These are phyloP conservation scores for Nudaria mundana DNA, from an alignment of 2,888 invertebrate species.

Conservation along the genomic window DNA sequence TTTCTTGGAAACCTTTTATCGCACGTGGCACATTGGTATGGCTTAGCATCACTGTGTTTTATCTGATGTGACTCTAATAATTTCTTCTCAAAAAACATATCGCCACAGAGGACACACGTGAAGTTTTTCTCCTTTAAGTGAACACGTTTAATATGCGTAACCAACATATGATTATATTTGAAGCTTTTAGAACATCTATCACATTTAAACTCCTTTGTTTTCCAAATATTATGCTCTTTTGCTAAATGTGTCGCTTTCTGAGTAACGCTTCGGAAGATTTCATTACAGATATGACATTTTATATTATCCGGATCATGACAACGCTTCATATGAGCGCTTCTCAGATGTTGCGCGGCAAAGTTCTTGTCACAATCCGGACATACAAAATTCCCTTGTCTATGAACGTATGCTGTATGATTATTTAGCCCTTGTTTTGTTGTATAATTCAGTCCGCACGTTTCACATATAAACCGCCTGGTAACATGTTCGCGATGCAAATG, in stretches of 20 bases:
- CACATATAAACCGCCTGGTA: slow-evolving; percentile 11
- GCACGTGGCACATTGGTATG: slow-evolving; percentile 23
- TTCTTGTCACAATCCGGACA: slow-evolving; percentile 16
- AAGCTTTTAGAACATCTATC: slow-evolving; percentile 11
- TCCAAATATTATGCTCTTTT: slow-evolving; percentile 10
- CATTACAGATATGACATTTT: slow-evolving; percentile 16
- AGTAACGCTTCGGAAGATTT: slow-evolving; percentile 10
- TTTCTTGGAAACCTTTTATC: slow-evolving; percentile 25
- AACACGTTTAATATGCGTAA: slow-evolving; percentile 31
- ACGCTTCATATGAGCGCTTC: slow-evolving; percentile 9
- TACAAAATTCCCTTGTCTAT: slow-evolving; percentile 7
- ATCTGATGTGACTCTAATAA: slow-evolving; percentile 37
- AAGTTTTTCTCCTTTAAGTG: slow-evolving; percentile 45
- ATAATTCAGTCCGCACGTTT: slow-evolving; percentile 15
- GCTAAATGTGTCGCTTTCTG: slow-evolving; percentile 18
- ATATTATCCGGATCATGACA: slow-evolving; percentile 9
- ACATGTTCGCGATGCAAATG: slow-evolving; percentile 20
- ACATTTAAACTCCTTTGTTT: slow-evolving; percentile 16
- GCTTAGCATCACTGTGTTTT: slow-evolving; percentile 23
- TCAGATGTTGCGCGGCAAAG: slow-evolving; percentile 4
- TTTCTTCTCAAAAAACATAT: slow-evolving; percentile 32
- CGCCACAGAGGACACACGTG: slow-evolving; percentile 42
- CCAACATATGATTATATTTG: slow-evolving; percentile 8
- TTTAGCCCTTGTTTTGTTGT: slow-evolving; percentile 2
- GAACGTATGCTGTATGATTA: slow-evolving; percentile 6